Evolutionary conservation across 2,888 invertebrate species (phyloP).

Genomic region (Phasia obesa): DNA sequence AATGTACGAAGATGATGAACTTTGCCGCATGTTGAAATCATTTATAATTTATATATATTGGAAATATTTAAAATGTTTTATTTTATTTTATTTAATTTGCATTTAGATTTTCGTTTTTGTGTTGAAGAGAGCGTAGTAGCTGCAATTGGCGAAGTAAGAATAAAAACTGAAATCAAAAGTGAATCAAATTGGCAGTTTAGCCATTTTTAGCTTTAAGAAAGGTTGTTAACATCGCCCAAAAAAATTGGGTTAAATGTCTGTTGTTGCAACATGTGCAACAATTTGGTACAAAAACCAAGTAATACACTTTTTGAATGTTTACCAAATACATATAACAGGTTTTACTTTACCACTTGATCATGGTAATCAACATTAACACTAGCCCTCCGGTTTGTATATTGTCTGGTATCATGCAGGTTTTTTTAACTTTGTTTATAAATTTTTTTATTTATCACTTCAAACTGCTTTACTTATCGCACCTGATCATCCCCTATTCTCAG

Average conservation of each 20-base stretch:
- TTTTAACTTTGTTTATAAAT: too few relatives aligned
- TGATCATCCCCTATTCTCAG: too few relatives aligned
- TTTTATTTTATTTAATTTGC: constrained; percentile 16
- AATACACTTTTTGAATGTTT: constrained; percentile 39
- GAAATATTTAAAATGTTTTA: constrained; percentile 3
- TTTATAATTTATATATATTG: constrained; percentile 34
- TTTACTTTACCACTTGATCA: constrained; percentile 25
- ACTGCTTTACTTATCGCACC: too few relatives aligned
- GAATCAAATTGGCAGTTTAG: constrained; percentile 10
- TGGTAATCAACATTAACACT: constrained; percentile 55
- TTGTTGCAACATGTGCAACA: constrained; percentile 63
- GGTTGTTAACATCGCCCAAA: constrained; percentile 56
- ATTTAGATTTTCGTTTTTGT: neutral
- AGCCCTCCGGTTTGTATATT: too few relatives aligned
- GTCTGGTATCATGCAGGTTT: too few relatives aligned
- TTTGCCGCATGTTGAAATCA: constrained; percentile 62
- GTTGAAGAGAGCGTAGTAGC: neutral
- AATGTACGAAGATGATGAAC: constrained; percentile 41
- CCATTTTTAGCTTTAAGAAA: constrained; percentile 1
- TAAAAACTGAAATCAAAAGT: constrained; percentile 58
- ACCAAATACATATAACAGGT: constrained; percentile 34
- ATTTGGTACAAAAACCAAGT: constrained; percentile 54
- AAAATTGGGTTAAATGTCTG: constrained; percentile 61
- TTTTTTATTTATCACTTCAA: too few relatives aligned
- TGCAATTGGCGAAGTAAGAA: neutral